Percentiles rank a stretch among this genome's conserved stretches.
These are phyloP conservation scores for Menidia beryllina DNA, from an alignment of 2,113 vertebrate species.

Conservation along the genomic window DNA sequence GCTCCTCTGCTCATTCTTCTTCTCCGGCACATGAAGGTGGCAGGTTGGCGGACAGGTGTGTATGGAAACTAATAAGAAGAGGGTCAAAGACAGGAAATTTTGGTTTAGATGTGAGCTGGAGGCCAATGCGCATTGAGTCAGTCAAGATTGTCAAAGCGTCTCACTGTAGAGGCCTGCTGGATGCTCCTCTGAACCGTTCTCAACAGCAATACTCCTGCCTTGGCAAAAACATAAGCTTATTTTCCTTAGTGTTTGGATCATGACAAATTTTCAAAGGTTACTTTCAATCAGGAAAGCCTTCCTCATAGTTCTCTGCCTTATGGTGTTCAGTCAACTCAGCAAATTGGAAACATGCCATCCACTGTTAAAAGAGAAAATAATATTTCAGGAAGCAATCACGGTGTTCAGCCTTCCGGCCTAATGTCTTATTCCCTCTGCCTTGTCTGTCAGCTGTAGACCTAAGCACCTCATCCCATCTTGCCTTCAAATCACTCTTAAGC, in stretches of 20 bases:
- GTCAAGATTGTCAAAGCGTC: neutral
- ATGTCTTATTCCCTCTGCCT: neutral
- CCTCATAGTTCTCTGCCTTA: neutral
- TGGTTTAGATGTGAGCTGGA: conserved; percentile 16
- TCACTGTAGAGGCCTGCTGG: neutral
- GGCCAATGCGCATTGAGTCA: neutral
- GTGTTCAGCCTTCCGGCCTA: no score
- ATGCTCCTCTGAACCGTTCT: neutral
- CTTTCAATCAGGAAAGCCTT: neutral
- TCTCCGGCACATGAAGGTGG: conserved; percentile 12
- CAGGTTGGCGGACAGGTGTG: conserved; percentile 22
- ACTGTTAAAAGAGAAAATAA: neutral
- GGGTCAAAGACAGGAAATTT: conserved; percentile 10
- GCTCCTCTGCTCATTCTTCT: conserved; percentile 5
- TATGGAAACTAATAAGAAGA: conserved; percentile 19
- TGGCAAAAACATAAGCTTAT: neutral
- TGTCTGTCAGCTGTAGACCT: neutral
- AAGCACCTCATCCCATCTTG: neutral
- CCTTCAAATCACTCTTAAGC: neutral
- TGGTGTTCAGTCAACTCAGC: neutral
- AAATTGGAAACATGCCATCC: neutral
- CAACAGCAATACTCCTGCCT: conserved; percentile 14
- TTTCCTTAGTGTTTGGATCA: neutral
- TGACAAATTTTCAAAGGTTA: neutral
- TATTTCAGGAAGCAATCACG: neutral